A percentile compares a stretch with the other conserved stretches of the same genome.
Conservation (phyloP, 2,113 vertebrate species). For the Aix galericulata region DNA sequence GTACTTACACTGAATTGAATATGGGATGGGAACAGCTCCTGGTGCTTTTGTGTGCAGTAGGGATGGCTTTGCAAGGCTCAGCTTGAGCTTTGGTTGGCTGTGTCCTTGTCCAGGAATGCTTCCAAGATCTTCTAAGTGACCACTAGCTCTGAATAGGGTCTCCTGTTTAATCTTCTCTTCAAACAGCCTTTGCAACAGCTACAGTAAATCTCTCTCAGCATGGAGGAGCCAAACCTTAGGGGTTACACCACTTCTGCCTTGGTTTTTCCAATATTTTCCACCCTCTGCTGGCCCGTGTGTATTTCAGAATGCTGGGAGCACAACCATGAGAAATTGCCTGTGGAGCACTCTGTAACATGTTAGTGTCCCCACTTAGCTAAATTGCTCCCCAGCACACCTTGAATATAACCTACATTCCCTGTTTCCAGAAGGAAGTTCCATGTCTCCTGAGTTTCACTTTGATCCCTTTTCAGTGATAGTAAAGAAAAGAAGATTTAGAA, state of each 20-base stretch:
- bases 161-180: conserved; percentile 63
- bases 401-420: not conserved
- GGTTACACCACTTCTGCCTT: not conserved
- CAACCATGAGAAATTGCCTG: conserved; percentile 27
- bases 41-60: not conserved
- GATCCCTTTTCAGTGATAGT: conserved; percentile 24
- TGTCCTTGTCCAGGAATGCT: conserved; percentile 45
- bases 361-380: not conserved
- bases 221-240: not conserved
- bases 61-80: not conserved
- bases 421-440: conserved; percentile 39
- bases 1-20: conserved; percentile 21
- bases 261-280: conserved; percentile 30
- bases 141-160: conserved; percentile 43
- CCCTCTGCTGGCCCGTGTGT: not conserved
- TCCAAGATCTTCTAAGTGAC: conserved; percentile 70
- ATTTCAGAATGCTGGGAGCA: conserved; percentile 35
- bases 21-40: conserved; percentile 56
- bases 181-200: conserved; percentile 22
- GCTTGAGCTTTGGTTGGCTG: not conserved
- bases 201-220: conserved; percentile 56
- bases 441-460: not conserved
- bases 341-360: not conserved
- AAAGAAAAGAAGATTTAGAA: conserved; percentile 67
- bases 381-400: not conserved